phyloP scores from a whole-genome alignment of 2,888 invertebrate genomes.

The Xestia xanthographa region DNA sequence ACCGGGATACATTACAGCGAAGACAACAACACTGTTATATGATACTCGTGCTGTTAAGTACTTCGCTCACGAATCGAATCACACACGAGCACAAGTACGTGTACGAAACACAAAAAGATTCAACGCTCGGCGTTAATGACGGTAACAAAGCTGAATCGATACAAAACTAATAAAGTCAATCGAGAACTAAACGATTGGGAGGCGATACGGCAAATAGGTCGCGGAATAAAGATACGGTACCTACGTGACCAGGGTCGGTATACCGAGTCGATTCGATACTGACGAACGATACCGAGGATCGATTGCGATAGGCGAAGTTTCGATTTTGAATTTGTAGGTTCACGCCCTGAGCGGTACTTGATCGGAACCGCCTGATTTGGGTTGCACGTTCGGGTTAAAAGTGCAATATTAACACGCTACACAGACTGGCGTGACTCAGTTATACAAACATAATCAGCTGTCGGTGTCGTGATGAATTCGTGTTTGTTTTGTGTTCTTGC shows the following conservation, averaged over 20 bases:
- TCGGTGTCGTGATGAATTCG: slow-evolving; percentile 30
- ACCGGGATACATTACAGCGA: slow-evolving; percentile 36
- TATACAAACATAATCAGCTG: slow-evolving; percentile 38
- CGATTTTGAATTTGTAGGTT: slow-evolving; percentile 67
- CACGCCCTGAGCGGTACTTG: slow-evolving; percentile 54
- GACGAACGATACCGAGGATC: slow-evolving; percentile 67
- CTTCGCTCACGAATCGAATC: slow-evolving; percentile 60
- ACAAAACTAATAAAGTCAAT: slow-evolving; percentile 73
- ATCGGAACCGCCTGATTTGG: slow-evolving; percentile 47
- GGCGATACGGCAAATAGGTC: slow-evolving; percentile 73
- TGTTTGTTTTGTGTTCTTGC: slow-evolving; percentile 19
- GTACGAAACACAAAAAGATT: slow-evolving; percentile 67
- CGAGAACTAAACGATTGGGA: slow-evolving; percentile 73
- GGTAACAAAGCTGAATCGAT: slow-evolving; percentile 70
- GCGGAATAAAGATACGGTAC: slow-evolving; percentile 71
- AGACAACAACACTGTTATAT: slow-evolving; percentile 48
- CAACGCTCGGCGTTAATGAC: slow-evolving; percentile 69
- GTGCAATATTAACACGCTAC: slow-evolving; percentile 56
- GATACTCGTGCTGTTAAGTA: slow-evolving; percentile 51
- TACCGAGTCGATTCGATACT: slow-evolving; percentile 63
- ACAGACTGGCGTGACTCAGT: slow-evolving; percentile 49
- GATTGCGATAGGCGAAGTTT: slow-evolving; percentile 60
- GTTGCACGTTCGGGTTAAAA: slow-evolving; percentile 50
- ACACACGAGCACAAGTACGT: slow-evolving; percentile 43
- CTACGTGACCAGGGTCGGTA: slow-evolving; percentile 72